These are phyloP conservation scores for Formica selysi DNA, from an alignment of 1,140 invertebrate species.

Conservation along the genomic window DNA sequence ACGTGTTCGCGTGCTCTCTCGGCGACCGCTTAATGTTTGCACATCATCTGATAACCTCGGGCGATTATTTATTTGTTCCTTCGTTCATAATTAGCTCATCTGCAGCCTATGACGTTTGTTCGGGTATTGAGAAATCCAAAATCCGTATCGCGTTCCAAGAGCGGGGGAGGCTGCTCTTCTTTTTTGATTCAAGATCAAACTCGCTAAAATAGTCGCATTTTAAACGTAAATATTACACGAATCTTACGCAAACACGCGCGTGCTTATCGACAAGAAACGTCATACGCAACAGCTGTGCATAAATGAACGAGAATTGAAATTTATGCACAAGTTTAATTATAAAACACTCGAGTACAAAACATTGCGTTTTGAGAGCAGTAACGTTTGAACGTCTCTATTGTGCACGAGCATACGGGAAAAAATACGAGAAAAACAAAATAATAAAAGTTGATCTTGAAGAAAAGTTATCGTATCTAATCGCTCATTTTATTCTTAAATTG, in stretches of 20 bases:
- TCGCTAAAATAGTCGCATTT: background rate
- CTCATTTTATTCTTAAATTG: too few relatives aligned
- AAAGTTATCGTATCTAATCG: too few relatives aligned
- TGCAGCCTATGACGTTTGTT: background rate
- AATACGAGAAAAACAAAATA: background rate
- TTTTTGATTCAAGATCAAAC: slow-evolving; percentile 4
- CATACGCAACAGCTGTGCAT: background rate
- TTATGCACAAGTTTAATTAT: background rate
- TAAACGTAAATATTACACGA: slow-evolving; percentile 26
- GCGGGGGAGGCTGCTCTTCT: background rate
- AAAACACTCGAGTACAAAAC: background rate
- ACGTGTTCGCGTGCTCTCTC: background rate
- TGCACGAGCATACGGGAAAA: background rate
- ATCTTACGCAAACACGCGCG: background rate
- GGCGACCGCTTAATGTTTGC: background rate
- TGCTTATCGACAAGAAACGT: slow-evolving; percentile 14
- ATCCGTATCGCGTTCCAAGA: background rate
- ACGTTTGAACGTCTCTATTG: background rate
- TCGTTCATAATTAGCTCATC: background rate
- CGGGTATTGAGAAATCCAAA: slow-evolving; percentile 17
- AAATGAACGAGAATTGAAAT: background rate
- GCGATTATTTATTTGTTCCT: slow-evolving; percentile 24
- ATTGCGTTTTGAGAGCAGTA: background rate
- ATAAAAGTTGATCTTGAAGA: too few relatives aligned
- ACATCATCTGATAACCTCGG: slow-evolving; percentile 54